A percentile compares a stretch with the other conserved stretches of the same genome.
These are phyloP conservation scores for Hormaphis cornu DNA, from an alignment of 1,140 invertebrate genomes.

Conservation along the genomic window DNA sequence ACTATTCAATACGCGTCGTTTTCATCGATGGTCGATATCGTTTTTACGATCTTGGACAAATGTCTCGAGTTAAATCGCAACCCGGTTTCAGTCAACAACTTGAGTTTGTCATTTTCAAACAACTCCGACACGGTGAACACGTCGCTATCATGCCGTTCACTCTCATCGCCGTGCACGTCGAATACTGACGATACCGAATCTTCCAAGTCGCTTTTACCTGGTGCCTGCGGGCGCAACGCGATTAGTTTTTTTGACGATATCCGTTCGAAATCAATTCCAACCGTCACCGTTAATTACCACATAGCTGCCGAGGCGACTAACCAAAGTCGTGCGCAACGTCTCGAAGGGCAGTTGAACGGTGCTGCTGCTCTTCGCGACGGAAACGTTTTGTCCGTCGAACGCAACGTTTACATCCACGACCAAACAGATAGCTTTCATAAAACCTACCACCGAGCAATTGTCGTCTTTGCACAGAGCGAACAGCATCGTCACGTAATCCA, in stretches of 20 bases:
- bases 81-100: neutral
- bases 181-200: neutral
- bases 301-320: neutral
- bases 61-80: neutral
- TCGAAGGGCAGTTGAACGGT: neutral
- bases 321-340: neutral
- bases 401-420: neutral
- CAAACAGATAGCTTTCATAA: constrained; percentile 1
- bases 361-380: neutral
- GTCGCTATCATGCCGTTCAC: neutral
- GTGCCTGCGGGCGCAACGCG: neutral
- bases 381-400: neutral
- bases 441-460: neutral
- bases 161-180: neutral
- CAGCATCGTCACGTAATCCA: neutral
- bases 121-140: neutral
- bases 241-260: neutral
- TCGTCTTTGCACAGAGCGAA: neutral
- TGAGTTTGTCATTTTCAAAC: neutral
- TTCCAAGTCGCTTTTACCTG: neutral
- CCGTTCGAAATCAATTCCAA: neutral
- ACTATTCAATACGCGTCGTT: too few species aligned
- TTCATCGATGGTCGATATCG: too few species aligned
- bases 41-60: neutral
- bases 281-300: neutral